Percentiles rank a stretch among this genome's conserved stretches.
phyloP scores from a whole-genome alignment of 2,797 vertebrate species.

The Cuniculus paca region DNA sequence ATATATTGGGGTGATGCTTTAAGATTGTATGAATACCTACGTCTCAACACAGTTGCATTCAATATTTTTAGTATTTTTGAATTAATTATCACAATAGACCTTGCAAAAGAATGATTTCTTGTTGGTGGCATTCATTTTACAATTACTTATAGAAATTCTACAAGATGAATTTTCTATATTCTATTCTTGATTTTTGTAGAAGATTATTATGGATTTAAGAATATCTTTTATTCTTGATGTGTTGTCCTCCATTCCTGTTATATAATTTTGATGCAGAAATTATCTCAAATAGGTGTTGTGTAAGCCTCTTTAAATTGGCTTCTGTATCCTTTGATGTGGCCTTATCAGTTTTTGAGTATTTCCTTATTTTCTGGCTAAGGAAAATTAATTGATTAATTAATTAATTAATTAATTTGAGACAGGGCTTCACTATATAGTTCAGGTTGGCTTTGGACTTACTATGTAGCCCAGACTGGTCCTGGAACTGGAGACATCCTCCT shows the following conservation, averaged over 20 bases:
- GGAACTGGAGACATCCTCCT: no score
- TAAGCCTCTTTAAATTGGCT: not conserved
- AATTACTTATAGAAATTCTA: not conserved
- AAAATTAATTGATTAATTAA: not conserved
- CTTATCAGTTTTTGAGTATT: not conserved
- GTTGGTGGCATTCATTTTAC: constrained; percentile 8
- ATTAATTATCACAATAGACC: not conserved
- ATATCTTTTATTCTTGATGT: not conserved
- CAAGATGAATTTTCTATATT: not conserved
- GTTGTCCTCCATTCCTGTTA: not conserved
- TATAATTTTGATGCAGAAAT: not conserved
- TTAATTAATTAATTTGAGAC: no score
- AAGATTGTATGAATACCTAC: not conserved
- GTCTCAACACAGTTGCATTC: not conserved
- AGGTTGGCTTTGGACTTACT: not conserved
- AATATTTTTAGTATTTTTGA: constrained; percentile 15
- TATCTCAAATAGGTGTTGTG: not conserved
- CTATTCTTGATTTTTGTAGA: not conserved
- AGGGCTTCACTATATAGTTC: not conserved
- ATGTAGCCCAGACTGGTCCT: not conserved
- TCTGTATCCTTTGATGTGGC: not conserved
- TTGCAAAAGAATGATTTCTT: constrained; percentile 7
- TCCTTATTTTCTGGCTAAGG: constrained; percentile 4
- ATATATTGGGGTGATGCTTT: not conserved
- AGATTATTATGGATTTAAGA: not conserved